phyloP scores from a whole-genome alignment of 2,888 invertebrate species.

The Ametastegia equiseti region DNA sequence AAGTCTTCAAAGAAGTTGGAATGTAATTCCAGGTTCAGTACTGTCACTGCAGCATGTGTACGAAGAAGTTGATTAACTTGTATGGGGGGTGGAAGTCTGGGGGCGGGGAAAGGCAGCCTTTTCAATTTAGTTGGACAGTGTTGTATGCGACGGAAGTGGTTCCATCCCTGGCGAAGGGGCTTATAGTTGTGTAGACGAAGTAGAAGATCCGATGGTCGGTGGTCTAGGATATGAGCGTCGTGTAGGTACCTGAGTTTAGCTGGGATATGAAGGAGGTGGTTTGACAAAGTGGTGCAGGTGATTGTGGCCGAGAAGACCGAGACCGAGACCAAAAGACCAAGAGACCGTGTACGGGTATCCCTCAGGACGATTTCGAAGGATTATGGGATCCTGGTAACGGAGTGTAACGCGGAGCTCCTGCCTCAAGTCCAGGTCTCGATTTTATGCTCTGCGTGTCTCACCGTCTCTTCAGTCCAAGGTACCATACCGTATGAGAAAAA shows the following conservation, averaged over 20 bases:
- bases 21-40: too few species aligned
- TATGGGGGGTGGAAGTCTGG: background rate
- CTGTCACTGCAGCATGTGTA: too few species aligned
- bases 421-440: constrained; percentile 49
- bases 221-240: constrained; percentile 34
- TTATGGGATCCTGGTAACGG: constrained; percentile 60
- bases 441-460: background rate
- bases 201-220: background rate
- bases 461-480: background rate
- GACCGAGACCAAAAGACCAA: too few species aligned
- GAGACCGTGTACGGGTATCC: constrained; percentile 66
- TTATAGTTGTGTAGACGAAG: background rate
- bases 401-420: constrained; percentile 50
- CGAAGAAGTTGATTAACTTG: background rate
- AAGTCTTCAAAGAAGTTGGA: too few species aligned
- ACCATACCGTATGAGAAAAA: too few species aligned
- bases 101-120: background rate
- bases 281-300: constrained; percentile 48
- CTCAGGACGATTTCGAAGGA: constrained; percentile 66
- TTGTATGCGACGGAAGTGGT: background rate
- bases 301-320: constrained; percentile 11
- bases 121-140: constrained; percentile 3
- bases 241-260: constrained; percentile 26
- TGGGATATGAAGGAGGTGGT: constrained; percentile 49
- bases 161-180: background rate